phyloP scores from a whole-genome alignment of 1,140 invertebrate genomes.

The Ptiloglossa arizonensis region DNA sequence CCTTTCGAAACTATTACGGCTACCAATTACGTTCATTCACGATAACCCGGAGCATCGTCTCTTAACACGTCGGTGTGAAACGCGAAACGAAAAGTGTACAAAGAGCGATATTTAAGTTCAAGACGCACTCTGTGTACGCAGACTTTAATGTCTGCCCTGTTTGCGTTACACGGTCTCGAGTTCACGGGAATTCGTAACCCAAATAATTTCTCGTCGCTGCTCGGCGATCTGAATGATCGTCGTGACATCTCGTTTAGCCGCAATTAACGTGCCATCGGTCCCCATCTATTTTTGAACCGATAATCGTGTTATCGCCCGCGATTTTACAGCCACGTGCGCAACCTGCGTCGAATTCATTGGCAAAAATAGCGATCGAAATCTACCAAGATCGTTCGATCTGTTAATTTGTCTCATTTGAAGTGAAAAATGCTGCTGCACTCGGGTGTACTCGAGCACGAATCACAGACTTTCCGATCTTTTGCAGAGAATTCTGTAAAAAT shows the following conservation, averaged over 20 bases:
- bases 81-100: background rate
- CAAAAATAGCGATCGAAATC: too few species aligned
- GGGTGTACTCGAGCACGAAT: too few species aligned
- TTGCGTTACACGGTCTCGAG: background rate
- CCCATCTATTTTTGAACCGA: conserved; percentile 51
- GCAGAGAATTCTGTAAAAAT: too few species aligned
- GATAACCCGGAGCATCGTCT: background rate
- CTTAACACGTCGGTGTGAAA: background rate
- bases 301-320: conserved; percentile 49
- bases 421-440: too few species aligned
- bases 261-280: conserved; percentile 20
- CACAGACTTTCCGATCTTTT: too few species aligned
- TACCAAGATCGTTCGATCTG: background rate
- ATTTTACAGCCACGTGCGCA: conserved; percentile 10
- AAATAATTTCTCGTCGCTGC: background rate
- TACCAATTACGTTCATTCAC: background rate
- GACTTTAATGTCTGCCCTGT: background rate
- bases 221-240: conserved; percentile 1
- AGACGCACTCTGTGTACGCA: background rate
- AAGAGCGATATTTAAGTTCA: background rate
- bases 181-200: background rate
- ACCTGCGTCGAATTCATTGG: conserved; percentile 18
- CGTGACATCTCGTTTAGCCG: conserved; percentile 22
- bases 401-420: too few species aligned
- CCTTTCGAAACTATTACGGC: background rate